Percentiles rank a stretch among this genome's conserved stretches.
These are phyloP conservation scores for Helostoma temminkii DNA, from an alignment of 2,797 vertebrate genomes.

Conservation along the genomic window DNA sequence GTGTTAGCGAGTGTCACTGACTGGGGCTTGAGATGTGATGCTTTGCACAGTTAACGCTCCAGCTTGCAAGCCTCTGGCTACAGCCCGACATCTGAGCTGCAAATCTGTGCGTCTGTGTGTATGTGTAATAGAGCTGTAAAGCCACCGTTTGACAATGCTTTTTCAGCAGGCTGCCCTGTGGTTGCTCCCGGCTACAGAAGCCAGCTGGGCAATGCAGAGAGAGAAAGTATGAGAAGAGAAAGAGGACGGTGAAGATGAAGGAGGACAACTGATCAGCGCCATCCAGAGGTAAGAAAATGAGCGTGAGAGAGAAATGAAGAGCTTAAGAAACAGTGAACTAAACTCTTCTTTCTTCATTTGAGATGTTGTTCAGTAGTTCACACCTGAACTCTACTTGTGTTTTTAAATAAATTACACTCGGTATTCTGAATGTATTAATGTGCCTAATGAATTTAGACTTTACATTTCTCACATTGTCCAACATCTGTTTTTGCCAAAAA, in stretches of 20 bases:
- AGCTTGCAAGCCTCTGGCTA: conserved; percentile 84
- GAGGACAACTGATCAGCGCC: conserved; percentile 73
- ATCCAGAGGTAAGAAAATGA: conserved; percentile 66
- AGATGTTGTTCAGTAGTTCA: conserved; percentile 1
- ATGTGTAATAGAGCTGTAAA: conserved; percentile 77
- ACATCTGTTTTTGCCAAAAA: background rate
- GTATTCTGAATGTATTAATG: background rate
- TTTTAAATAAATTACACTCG: background rate
- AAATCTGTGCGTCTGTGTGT: conserved; percentile 74
- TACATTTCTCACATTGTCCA: background rate
- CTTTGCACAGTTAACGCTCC: conserved; percentile 80
- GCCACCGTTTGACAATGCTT: conserved; percentile 85
- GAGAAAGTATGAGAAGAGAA: conserved; percentile 55
- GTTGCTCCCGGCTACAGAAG: conserved; percentile 81
- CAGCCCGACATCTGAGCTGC: conserved; percentile 80
- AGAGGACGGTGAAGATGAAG: conserved; percentile 42
- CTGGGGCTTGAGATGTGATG: conserved; percentile 74
- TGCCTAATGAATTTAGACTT: background rate
- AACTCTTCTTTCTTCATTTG: background rate
- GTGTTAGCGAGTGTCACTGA: conserved; percentile 73
- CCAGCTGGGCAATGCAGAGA: conserved; percentile 83
- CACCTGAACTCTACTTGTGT: background rate
- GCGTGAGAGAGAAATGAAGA: conserved; percentile 3
- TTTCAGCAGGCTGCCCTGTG: conserved; percentile 84
- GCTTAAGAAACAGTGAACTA: background rate